Percentiles rank a stretch among this genome's conserved stretches.
Evolutionary conservation across 2,113 vertebrate species (phyloP).

Genomic region (Lycaon pictus): DNA sequence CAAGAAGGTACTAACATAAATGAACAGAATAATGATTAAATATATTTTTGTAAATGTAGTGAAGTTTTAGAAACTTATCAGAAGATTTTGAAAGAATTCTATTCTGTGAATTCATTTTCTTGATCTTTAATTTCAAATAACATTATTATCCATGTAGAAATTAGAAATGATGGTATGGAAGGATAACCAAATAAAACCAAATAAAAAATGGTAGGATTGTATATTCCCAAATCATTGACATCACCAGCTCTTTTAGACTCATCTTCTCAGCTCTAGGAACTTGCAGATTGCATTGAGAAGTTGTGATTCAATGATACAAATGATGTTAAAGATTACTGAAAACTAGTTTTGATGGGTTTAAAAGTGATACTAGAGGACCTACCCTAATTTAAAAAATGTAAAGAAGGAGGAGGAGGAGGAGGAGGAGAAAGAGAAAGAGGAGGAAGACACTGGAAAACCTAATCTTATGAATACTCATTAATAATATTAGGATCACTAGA

Average conservation of each 20-base stretch:
- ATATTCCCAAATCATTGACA: neutral
- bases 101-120: constrained; percentile 33
- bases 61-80: constrained; percentile 46
- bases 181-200: neutral
- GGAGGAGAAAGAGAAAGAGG: neutral
- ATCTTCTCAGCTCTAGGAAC: neutral
- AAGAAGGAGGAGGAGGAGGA: neutral
- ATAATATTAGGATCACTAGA: neutral
- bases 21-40: constrained; percentile 24
- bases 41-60: neutral
- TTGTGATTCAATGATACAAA: neutral
- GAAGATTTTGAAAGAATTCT: constrained; percentile 44
- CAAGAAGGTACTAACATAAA: neutral
- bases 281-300: neutral
- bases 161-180: neutral
- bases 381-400: neutral
- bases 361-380: neutral
- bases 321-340: neutral
- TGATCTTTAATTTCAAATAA: neutral
- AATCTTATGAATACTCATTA: constrained; percentile 30
- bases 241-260: neutral
- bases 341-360: neutral
- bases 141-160: neutral
- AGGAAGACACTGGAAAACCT: neutral
- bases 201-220: neutral